These are phyloP conservation scores for Tinea semifulvella DNA, from an alignment of 2,888 invertebrate species.

Conservation along the genomic window DNA sequence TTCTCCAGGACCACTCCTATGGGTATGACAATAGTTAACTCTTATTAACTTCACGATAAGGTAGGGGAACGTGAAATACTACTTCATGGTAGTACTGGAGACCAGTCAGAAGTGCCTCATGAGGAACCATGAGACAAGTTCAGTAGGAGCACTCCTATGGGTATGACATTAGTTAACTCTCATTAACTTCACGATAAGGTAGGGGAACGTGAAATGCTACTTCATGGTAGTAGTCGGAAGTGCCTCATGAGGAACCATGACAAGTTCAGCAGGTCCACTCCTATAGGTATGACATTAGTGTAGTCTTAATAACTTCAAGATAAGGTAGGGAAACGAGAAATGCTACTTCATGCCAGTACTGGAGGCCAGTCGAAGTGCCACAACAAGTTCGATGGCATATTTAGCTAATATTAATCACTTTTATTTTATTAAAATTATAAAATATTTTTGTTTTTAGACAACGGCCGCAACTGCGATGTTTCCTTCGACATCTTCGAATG, in stretches of 20 bases:
- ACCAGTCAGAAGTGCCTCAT: not conserved
- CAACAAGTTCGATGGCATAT: slow-evolving; percentile 61
- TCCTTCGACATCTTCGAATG: slow-evolving; percentile 84
- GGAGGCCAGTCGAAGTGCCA: too few species aligned
- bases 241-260: slow-evolving; percentile 71
- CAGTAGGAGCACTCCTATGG: slow-evolving; percentile 55
- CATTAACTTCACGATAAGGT: too few species aligned
- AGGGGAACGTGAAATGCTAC: slow-evolving; percentile 77
- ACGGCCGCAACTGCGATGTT: slow-evolving; percentile 76
- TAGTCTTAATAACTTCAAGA: too few species aligned
- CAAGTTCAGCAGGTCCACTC: slow-evolving; percentile 49
- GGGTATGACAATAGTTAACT: slow-evolving; percentile 43
- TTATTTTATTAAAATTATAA: too few species aligned
- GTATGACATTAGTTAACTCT: slow-evolving; percentile 33
- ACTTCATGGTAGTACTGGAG: not conserved
- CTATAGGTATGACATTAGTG: slow-evolving; percentile 47
- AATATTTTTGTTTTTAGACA: slow-evolving; percentile 65
- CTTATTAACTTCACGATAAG: too few species aligned
- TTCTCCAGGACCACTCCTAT: slow-evolving; percentile 56
- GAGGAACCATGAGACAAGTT: slow-evolving; percentile 26
- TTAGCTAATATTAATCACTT: too few species aligned
- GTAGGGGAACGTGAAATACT: not conserved
- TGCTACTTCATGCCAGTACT: too few species aligned
- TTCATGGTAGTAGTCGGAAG: slow-evolving; percentile 77
- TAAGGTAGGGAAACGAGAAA: not conserved